A percentile compares a stretch with the other conserved stretches of the same genome.
These are phyloP conservation scores for Thalpophila matura DNA, from an alignment of 2,888 invertebrate species.

Conservation along the genomic window DNA sequence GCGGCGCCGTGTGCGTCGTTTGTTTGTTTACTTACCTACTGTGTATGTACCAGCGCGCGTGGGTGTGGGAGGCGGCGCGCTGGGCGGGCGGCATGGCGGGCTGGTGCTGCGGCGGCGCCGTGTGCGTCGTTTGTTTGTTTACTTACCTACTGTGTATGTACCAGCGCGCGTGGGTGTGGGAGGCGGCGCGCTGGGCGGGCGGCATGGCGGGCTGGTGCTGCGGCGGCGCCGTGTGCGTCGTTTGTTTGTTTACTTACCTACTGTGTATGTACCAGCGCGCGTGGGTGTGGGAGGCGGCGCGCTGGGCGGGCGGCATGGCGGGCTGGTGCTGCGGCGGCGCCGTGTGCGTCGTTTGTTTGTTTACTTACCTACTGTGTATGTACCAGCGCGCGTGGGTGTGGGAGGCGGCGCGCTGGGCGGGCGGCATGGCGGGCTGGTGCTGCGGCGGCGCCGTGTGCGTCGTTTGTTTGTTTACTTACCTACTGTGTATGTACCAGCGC, in stretches of 20 bases:
- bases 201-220: slow-evolving; percentile 97
- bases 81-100: slow-evolving; percentile 98
- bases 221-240: slow-evolving; percentile 96
- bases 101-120: slow-evolving; percentile 95
- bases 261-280: no score
- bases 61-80: slow-evolving; percentile 94
- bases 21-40: no score
- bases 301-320: slow-evolving; percentile 97
- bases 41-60: no score
- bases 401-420: slow-evolving; percentile 96
- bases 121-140: no score
- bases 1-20: slow-evolving; percentile 97
- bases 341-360: no score
- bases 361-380: no score
- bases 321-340: slow-evolving; percentile 96
- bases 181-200: slow-evolving; percentile 95
- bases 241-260: no score
- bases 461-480: no score
- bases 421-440: slow-evolving; percentile 96
- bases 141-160: no score
- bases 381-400: slow-evolving; percentile 93
- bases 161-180: slow-evolving; percentile 93
- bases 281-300: slow-evolving; percentile 93
- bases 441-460: slow-evolving; percentile 96
- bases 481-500: no score